phyloP scores from a whole-genome alignment of 2,888 invertebrate genomes.

The Spisula subtruncata region DNA sequence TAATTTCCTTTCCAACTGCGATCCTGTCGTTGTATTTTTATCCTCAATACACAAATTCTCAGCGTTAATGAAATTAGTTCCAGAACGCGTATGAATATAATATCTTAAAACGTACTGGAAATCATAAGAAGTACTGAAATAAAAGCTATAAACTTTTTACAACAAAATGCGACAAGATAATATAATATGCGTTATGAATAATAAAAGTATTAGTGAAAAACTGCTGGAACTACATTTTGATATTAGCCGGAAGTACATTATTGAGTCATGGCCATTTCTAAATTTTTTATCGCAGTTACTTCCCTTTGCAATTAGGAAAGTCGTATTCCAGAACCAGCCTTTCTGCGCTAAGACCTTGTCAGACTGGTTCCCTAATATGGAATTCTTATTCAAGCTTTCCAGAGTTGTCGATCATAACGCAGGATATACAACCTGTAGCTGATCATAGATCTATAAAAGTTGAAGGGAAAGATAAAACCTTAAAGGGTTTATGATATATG shows the following conservation, averaged over 20 bases:
- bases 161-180: neutral
- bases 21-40: slow-evolving; percentile 16
- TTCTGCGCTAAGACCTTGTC: no score
- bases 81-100: slow-evolving; percentile 30
- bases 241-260: slow-evolving; percentile 15
- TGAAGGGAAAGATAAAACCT: no score
- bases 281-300: no score
- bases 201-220: neutral
- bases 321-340: no score
- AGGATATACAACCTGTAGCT: no score
- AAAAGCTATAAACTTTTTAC: neutral
- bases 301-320: no score
- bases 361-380: no score
- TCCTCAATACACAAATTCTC: slow-evolving; percentile 35
- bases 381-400: no score
- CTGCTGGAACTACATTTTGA: neutral
- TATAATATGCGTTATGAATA: neutral
- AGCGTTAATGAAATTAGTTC: slow-evolving; percentile 67
- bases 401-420: no score
- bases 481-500: no score
- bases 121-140: neutral
- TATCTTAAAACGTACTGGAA: neutral
- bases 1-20: slow-evolving; percentile 19
- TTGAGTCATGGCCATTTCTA: slow-evolving; percentile 6
- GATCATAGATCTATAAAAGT: no score